Evolutionary conservation across 30 jellyfish, hydroid and myxozoan genomes (phyloP), one percentile per base, ranked within the genome.

Genomic region (Clytia hemisphaerica): DNA sequence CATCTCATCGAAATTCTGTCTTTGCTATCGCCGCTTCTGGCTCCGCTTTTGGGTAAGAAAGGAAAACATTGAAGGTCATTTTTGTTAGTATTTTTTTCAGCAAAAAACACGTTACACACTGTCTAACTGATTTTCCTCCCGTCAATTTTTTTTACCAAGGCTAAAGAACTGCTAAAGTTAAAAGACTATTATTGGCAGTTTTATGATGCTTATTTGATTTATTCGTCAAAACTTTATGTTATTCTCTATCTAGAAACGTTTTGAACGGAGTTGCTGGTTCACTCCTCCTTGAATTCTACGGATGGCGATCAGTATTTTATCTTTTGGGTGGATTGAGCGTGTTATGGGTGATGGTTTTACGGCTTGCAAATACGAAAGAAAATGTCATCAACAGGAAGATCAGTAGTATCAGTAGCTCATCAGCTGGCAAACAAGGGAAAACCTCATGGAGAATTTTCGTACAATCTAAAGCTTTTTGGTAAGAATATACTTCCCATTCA

Each of bases 11-110:
- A 19, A 42, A 53, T 15, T 51, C 79, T 18, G 84, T 59, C 4
- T 72, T 51, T 45, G 55, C 79, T 57, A 33, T 72, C 21, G 78
- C 84, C 28, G 72, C 84, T 18, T 72, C 84, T 22, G 84, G 84
- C 2, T 51, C 84, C 14, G 76, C 44, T 51, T 34, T 53, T 35
- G 84, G 84, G 84, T 72, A 66, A 66, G 42, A n/a, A n/a, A n/a
- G n/a, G n/a, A n/a, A 6, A 9, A 9, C 53, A 40, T 40, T 9
- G n/a, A 40, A n/a, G 15, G 10, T 40, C 25, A 29, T 25, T 29
- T 61, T 15, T 30, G 15, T 59, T 24, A 18, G 61, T 59, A 59
- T 27, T 19, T 19, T 1, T 31, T 31, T n/a, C n/a, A n/a, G n/a
- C n/a, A n/a, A n/a, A n/a, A n/a, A n/a, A n/a, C n/a, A n/a, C n/a